Evolutionary conservation across 2,113 vertebrate species (phyloP).

Genomic region (Pagrus major): DNA sequence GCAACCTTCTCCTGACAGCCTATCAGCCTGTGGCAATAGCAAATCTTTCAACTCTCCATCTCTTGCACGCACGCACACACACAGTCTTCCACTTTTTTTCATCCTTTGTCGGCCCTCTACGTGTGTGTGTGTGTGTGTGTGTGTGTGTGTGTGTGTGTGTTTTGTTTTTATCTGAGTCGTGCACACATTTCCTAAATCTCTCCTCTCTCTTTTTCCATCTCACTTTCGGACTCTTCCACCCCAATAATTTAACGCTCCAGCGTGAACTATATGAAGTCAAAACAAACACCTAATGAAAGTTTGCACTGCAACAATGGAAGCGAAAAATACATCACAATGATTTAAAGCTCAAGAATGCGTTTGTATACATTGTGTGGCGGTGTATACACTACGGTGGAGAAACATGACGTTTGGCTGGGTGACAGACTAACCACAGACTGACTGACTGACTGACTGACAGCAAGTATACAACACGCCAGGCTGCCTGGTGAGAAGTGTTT

Average conservation of each 20-base stretch:
- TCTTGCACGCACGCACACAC: constrained; percentile 4
- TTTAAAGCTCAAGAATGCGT: constrained; percentile 19
- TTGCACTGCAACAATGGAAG: constrained; percentile 1
- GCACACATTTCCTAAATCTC: constrained; percentile 44
- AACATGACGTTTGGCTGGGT: constrained; percentile 35
- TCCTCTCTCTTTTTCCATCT: constrained; percentile 21
- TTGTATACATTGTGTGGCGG: not conserved
- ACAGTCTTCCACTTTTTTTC: constrained; percentile 12
- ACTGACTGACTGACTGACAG: constrained; percentile 52
- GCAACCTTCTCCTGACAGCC: constrained; percentile 71
- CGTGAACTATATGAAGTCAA: constrained; percentile 26
- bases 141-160: constrained; percentile 11
- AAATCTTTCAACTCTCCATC: constrained; percentile 76
- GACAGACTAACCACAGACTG: constrained; percentile 44
- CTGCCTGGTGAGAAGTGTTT: constrained; percentile 42
- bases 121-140: constrained; percentile 21
- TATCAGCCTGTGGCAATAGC: constrained; percentile 71
- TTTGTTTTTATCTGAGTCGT: constrained; percentile 49
- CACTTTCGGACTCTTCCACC: constrained; percentile 6
- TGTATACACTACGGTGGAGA: constrained; percentile 2
- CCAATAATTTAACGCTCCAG: constrained; percentile 32
- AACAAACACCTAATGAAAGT: constrained; percentile 46
- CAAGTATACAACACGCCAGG: constrained; percentile 48
- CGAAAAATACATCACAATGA: constrained; percentile 12
- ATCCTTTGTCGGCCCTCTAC: constrained; percentile 24